Percentiles rank a stretch among this genome's conserved stretches.
These are phyloP conservation scores for Nematolebias whitei DNA, from an alignment of 2,113 vertebrate species.

Conservation along the genomic window DNA sequence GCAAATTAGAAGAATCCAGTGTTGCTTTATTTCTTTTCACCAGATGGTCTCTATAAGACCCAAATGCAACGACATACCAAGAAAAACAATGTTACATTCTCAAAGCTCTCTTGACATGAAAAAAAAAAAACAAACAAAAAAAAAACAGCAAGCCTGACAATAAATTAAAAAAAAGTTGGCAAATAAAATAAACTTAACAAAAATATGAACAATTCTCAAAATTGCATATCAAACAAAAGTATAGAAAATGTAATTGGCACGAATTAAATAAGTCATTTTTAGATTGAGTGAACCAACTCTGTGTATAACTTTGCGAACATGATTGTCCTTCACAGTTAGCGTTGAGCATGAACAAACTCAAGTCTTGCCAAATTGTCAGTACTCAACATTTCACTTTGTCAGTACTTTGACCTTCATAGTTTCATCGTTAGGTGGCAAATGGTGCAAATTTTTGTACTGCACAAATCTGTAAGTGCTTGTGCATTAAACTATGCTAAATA, in stretches of 20 bases:
- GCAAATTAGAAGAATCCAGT: conserved; percentile 76
- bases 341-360: conserved; percentile 64
- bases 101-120: conserved; percentile 76
- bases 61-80: conserved; percentile 74
- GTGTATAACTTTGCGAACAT: conserved; percentile 76
- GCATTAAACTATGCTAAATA: conserved; percentile 69
- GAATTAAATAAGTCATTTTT: conserved; percentile 73
- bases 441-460: conserved; percentile 46
- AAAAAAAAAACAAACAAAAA: conserved; percentile 8
- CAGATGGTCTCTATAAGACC: conserved; percentile 72
- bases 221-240: conserved; percentile 78
- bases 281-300: conserved; percentile 73
- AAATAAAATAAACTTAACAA: conserved; percentile 66
- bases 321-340: conserved; percentile 84
- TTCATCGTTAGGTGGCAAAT: conserved; percentile 45
- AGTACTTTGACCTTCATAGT: conserved; percentile 67
- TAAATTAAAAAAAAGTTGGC: conserved; percentile 75
- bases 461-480: conserved; percentile 66
- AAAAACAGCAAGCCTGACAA: conserved; percentile 81
- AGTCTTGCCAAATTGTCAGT: conserved; percentile 53
- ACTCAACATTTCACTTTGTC: conserved; percentile 57
- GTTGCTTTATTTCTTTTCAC: conserved; percentile 79
- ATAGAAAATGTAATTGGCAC: conserved; percentile 79
- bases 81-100: conserved; percentile 78
- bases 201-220: conserved; percentile 68